Conservation (phyloP, 2,113 vertebrate species). For the Pristiophorus japonicus region DNA sequence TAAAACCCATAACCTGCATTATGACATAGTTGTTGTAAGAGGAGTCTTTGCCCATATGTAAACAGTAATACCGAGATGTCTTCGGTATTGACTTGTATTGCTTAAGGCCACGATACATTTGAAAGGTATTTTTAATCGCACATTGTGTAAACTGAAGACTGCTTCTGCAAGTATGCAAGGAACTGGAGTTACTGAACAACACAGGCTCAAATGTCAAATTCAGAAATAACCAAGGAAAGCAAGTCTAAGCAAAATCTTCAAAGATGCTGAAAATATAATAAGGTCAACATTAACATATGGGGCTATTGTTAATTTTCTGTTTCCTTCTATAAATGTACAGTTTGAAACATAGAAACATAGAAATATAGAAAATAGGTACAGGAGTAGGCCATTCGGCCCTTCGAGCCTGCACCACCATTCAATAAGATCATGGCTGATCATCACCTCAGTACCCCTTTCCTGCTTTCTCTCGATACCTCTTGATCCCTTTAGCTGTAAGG, state of each 20-base stretch:
- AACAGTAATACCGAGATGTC: not conserved
- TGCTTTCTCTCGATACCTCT: too few species aligned
- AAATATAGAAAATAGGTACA: too few species aligned
- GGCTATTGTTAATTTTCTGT: not conserved
- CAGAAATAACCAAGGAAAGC: not conserved
- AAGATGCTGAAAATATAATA: not conserved
- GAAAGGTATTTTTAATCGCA: not conserved
- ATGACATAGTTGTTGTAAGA: not conserved
- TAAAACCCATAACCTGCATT: not conserved
- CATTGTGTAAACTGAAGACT: not conserved
- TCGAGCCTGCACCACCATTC: too few species aligned
- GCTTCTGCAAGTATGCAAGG: not conserved
- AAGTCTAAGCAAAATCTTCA: not conserved
- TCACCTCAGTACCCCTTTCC: too few species aligned
- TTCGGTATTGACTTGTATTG: not conserved
- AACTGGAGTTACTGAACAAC: not conserved
- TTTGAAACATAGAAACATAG: too few species aligned
- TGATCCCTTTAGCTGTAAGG: too few species aligned
- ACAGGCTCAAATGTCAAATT: not conserved
- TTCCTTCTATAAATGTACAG: not conserved
- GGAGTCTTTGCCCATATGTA: not conserved
- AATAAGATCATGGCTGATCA: too few species aligned
- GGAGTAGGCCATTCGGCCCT: too few species aligned
- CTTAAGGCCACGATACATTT: not conserved
- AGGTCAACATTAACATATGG: not conserved